Evolutionary conservation across 2,888 invertebrate genomes (phyloP), one percentile per base, ranked within the genome.

Genomic region (Drosophila limbata): DNA sequence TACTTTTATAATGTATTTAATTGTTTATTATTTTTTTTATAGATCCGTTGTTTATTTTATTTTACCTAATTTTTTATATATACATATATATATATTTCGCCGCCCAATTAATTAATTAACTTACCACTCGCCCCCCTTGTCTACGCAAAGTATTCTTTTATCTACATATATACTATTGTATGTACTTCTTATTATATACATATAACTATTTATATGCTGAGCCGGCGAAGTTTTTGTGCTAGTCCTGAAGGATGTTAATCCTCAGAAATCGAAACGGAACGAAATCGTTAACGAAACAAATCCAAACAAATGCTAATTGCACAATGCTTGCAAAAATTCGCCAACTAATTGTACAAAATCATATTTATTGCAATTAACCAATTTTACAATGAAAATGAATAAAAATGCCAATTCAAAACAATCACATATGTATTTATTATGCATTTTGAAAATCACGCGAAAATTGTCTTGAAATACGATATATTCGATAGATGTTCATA

Each of bases 1-100:
- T 77, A 85, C 81, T 85, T 85, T 81, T 81, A 85, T 82, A 81
- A 82, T 81, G 86, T 81, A 81, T 82, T 82, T 83, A 82, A 78
- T 82, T 82, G 87, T 82, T 81, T 84, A 81, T 69, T 80, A 83
- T 80, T 81, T 70, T 79, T 75, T 79, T 81, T 79, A 84, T 79
- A 87, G 79, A 69, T 59, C 79, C 69, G 74, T 69, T 77, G 74
- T 74, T 71, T 85, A 73, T 66, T 60, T 68, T 57, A 53, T 19
- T 39, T 51, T 40, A 39, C 15, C 17, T 31, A 17, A 9, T 31
- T 19, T 50, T 31, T 47, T 40, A 15, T 31, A 48, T 60, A 50
- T 48, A 59, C n/a, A 28, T 40, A 48, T 59, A 48, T 50, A 50
- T 47, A 55, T 62, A 62, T 56, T 69, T 69, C 74, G 55, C 74